phyloP scores from a whole-genome alignment of 2,888 invertebrate species.

The Heterodera filipjevi region DNA sequence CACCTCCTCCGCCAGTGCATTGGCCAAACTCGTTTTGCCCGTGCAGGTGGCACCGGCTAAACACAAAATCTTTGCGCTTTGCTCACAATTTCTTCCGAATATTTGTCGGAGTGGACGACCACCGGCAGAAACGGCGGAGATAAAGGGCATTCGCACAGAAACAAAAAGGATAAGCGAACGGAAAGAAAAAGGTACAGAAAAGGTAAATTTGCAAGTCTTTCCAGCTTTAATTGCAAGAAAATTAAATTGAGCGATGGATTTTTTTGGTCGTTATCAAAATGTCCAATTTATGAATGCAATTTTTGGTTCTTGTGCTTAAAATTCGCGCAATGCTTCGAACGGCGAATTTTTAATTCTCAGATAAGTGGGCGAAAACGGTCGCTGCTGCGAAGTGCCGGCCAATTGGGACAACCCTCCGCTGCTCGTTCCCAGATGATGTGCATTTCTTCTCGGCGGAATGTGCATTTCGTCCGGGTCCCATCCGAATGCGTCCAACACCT shows the following conservation, averaged over 20 bases:
- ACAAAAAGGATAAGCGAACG: background rate
- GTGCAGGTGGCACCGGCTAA: constrained; percentile 54
- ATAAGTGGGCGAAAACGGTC: background rate
- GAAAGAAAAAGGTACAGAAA: background rate
- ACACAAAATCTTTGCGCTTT: constrained; percentile 28
- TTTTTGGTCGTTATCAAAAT: background rate
- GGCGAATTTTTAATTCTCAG: background rate
- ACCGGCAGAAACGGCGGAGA: background rate
- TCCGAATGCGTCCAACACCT: constrained; percentile 10
- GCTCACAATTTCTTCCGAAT: constrained; percentile 15
- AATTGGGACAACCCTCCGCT: background rate
- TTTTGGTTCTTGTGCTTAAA: background rate
- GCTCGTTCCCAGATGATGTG: background rate
- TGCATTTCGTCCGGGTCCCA: constrained; percentile 14
- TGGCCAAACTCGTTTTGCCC: constrained; percentile 59
- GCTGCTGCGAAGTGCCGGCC: background rate
- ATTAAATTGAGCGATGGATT: background rate
- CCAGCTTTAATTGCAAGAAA: background rate
- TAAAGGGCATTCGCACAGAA: background rate
- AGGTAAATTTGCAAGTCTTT: background rate
- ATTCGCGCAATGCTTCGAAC: background rate
- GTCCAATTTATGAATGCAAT: background rate
- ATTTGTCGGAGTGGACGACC: constrained; percentile 10
- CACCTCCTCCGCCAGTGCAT: constrained; percentile 47
- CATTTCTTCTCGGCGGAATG: constrained; percentile 17